Conservation (phyloP, 1,140 invertebrate species). For the Amyelois transitella region DNA sequence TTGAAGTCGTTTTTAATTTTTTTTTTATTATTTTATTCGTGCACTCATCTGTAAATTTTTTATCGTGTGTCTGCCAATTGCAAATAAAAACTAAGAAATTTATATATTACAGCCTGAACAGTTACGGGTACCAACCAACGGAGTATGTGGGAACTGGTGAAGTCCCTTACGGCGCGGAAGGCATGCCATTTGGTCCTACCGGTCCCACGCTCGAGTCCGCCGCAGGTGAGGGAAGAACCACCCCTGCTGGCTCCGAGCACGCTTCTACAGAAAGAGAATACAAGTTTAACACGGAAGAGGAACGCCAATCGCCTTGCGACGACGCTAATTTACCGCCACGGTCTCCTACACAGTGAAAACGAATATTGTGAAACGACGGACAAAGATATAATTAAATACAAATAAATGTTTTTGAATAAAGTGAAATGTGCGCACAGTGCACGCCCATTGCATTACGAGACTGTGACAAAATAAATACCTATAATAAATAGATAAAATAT, state of each 20-base stretch:
- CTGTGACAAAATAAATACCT: no score
- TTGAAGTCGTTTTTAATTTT: no score
- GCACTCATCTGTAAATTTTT: no score
- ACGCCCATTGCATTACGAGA: no score
- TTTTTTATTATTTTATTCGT: no score
- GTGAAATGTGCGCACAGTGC: no score
- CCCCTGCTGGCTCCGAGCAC: conserved; percentile 49
- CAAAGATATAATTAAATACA: no score
- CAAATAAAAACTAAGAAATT: no score
- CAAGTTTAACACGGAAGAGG: conserved; percentile 59
- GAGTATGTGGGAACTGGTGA: conserved; percentile 60
- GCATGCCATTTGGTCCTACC: conserved; percentile 44
- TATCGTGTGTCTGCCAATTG: no score
- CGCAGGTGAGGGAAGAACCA: conserved; percentile 34
- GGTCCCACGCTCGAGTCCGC: conserved; percentile 43
- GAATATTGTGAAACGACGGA: no score
- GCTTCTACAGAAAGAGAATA: conserved; percentile 53
- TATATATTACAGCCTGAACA: conserved; percentile 53
- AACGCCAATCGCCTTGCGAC: conserved; percentile 56
- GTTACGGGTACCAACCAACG: conserved; percentile 62
- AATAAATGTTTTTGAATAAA: no score
- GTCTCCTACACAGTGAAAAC: conserved; percentile 50
- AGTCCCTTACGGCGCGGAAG: conserved; percentile 45
- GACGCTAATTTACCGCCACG: conserved; percentile 38
- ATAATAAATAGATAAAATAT: no score